Percentiles rank a stretch among this genome's conserved stretches.
These are phyloP conservation scores for Xestia ashworthii DNA, from an alignment of 2,888 invertebrate genomes.

Conservation along the genomic window DNA sequence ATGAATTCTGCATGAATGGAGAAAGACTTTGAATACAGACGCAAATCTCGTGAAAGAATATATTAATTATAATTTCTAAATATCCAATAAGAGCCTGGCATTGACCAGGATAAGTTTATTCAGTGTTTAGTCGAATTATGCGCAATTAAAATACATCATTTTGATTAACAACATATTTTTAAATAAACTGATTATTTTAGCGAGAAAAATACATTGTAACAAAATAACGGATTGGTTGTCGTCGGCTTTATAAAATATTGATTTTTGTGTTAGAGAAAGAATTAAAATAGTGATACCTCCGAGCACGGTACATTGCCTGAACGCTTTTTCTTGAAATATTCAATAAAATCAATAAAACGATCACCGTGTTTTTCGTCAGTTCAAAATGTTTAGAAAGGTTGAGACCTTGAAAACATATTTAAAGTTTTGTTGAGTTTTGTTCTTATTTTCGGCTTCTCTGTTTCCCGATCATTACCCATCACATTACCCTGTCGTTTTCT, in stretches of 20 bases:
- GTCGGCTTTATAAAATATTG: neutral
- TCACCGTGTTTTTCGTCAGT: neutral
- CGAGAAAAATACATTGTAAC: constrained; percentile 22
- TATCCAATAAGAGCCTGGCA: constrained; percentile 12
- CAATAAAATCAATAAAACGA: neutral
- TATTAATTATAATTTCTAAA: constrained; percentile 63
- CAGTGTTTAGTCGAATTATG: constrained; percentile 18
- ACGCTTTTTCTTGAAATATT: neutral
- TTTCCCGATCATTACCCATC: neutral
- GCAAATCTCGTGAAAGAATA: constrained; percentile 60
- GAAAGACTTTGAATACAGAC: constrained; percentile 34
- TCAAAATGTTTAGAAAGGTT: too few relatives aligned
- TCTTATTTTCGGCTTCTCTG: neutral
- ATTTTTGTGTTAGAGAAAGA: neutral
- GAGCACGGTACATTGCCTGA: neutral
- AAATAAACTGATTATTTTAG: constrained; percentile 11
- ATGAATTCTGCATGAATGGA: constrained; percentile 17
- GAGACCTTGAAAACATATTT: too few relatives aligned
- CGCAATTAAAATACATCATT: constrained; percentile 17
- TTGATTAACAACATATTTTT: neutral
- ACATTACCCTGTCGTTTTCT: neutral
- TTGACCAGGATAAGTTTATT: constrained; percentile 33
- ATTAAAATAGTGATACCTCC: neutral
- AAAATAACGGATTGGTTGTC: constrained; percentile 8
- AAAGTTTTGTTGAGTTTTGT: too few relatives aligned